Evolutionary conservation across 2,797 vertebrate species (phyloP), one percentile per base, ranked within the genome.

Genomic region (Sylvia borin): DNA sequence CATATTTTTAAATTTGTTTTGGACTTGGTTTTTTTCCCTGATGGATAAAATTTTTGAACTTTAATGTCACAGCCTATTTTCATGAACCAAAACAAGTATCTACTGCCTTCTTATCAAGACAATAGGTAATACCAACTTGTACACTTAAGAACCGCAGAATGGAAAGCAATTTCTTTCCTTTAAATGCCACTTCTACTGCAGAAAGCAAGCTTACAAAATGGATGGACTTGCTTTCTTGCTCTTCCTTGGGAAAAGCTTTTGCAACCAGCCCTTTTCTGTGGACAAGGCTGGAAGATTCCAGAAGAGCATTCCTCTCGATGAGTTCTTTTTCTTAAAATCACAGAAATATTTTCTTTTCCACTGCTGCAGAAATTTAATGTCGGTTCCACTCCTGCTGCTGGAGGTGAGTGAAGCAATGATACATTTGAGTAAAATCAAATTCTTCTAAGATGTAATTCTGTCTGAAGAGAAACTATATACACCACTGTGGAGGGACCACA

Each of bases 201-300:
- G 32, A 90, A 84, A 83, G 32, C 27, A 80, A 66, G n/a, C 51
- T 88, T 79, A 78, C 66, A 90, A 50, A 93, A 92, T 42, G 40
- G 42, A 92, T 25, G 17, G 61, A 86, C 45, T 64, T 51, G 20
- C 61, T 31, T 51, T 86, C 76, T 54, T 71, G 11, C 21, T 80
- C 70, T 58, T 90, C 38, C 53, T 42, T 62, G 58, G 74, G 20
- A 79, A 89, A 89, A 87, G 15, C 20, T 92, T 88, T 60, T 87
- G 73, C 55, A 90, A 73, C 36, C 62, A 60, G 16, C 10, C 11
- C 34, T 43, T 57, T 60, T 27, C 43, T 22, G n/a, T 61, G 68
- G 42, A 43, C 38, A 57, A 83, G 73, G 22, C 18, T 42, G 34
- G 22, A 76, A 78, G 50, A 62, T 25, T 70, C 54, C 19, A 5